Base-by-base conservation (phyloP, 1,140 invertebrate genomes). In the Apocrypta bakeri region DNA sequence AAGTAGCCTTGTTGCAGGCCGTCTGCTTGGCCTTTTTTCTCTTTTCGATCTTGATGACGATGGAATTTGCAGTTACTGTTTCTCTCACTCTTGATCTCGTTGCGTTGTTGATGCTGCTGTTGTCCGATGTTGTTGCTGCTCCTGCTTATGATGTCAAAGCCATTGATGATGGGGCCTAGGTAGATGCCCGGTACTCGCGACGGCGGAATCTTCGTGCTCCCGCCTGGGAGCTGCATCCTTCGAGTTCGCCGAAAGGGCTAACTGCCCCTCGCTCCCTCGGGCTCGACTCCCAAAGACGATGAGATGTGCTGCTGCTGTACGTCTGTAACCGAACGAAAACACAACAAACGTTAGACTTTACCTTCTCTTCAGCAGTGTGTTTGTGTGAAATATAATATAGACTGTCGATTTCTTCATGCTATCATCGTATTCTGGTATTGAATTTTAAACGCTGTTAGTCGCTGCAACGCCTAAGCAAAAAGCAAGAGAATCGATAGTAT, bases 221-320 rank as follows among this genome's bases (percentile, higher is more conserved):
- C 91, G 88, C 91, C 89, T 91, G 91, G 91, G 91, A 92, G 91
- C 91, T 91, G 91, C 91, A 92, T 92, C 91, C 91, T 92, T 92
- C 90, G 91, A 90, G 88, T 88, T 89, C 90, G 87, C 91, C 91
- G 91, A 84, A 91, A 91, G 91, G 91, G 91, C 91, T 91, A 84
- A 83, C 85, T 90, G 90, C 91, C 91, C 91, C 91, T 90, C 89
- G 87, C 89, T 89, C 89, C 90, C 90, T 91, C 90, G 87, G 87
- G 88, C 88, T 87, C 90, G 90, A 91, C 91, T 90, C 81, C 88
- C 87, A 75, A 85, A 81, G 82, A 84, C 82, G 84, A 80, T 82
- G 1, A 27, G 80, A 37, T 56, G 48, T 84, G 68, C 81, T 79
- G 81, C 86, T 86, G 75, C 84, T 84, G 71, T 86, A 74, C 85